Evolutionary conservation across 2,797 vertebrate genomes (phyloP).

Genomic region (Dallia pectoralis): DNA sequence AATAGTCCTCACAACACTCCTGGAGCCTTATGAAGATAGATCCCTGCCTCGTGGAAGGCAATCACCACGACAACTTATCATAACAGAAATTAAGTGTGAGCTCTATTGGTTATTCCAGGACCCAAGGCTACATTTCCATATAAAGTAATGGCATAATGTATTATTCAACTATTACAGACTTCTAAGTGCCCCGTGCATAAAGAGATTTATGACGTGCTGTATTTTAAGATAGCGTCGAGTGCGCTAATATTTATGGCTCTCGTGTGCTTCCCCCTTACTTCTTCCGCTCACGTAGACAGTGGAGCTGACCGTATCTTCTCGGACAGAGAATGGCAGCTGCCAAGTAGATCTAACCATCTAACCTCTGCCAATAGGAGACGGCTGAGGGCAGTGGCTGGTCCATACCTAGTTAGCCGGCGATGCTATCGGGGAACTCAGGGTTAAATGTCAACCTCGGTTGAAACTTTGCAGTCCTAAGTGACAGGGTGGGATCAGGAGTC

Average conservation of each 20-base stretch:
- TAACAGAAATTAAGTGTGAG: conserved; percentile 78
- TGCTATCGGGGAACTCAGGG: not conserved
- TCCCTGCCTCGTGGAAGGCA: conserved; percentile 70
- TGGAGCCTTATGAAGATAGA: conserved; percentile 73
- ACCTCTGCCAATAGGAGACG: not conserved
- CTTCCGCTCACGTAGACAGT: conserved; percentile 42
- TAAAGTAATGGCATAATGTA: conserved; percentile 74
- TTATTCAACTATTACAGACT: conserved; percentile 71
- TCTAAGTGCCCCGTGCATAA: conserved; percentile 61
- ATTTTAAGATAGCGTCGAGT: conserved; percentile 62
- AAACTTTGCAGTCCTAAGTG: not conserved
- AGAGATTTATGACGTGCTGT: conserved; percentile 68
- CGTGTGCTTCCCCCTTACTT: conserved; percentile 53
- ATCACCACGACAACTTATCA: conserved; percentile 79
- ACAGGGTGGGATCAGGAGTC: not conserved
- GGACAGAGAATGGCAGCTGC: not conserved
- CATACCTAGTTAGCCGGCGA: not conserved
- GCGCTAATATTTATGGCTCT: conserved; percentile 57
- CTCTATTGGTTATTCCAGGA: conserved; percentile 73
- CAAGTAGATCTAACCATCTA: not conserved
- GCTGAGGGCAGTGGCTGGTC: not conserved
- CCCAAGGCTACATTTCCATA: conserved; percentile 76
- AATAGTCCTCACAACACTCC: conserved; percentile 72
- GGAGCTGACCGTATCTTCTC: not conserved
- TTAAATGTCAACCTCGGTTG: not conserved